Conservation (phyloP, 2,797 vertebrate species). For the Neosalanx taihuensis region DNA sequence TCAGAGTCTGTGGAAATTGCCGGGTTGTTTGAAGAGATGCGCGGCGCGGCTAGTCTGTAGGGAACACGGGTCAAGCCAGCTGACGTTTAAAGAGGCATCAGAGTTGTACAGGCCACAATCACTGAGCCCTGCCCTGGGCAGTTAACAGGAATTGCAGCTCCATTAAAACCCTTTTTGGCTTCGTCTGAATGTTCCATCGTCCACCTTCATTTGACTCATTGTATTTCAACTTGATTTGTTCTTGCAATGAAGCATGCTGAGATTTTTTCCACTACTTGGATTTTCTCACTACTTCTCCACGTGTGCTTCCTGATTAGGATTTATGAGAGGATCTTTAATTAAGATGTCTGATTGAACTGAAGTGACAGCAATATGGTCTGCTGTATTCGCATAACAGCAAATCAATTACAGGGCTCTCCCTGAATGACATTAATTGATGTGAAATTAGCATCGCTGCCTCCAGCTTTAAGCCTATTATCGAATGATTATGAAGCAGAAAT, state of each 20-base stretch:
- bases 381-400: constrained; percentile 54
- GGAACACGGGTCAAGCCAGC: background rate
- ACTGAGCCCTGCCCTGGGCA: too few species aligned
- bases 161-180: too few species aligned
- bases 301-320: constrained; percentile 50
- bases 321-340: constrained; percentile 47
- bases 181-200: too few species aligned
- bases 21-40: background rate
- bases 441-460: constrained; percentile 66
- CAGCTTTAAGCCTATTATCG: constrained; percentile 65
- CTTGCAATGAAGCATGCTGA: background rate
- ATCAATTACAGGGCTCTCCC: constrained; percentile 63
- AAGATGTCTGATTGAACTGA: constrained; percentile 51
- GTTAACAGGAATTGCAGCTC: too few species aligned
- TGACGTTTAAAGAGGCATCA: too few species aligned
- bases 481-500: constrained; percentile 59
- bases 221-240: too few species aligned
- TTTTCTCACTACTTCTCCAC: background rate
- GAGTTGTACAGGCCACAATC: too few species aligned
- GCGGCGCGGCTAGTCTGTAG: too few species aligned
- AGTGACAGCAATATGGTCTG: constrained; percentile 59
- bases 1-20: background rate
- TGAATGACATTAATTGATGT: constrained; percentile 70
- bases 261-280: background rate
- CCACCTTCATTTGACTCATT: too few species aligned